phyloP scores from a whole-genome alignment of 2,888 invertebrate genomes.

The Phengaris arion region DNA sequence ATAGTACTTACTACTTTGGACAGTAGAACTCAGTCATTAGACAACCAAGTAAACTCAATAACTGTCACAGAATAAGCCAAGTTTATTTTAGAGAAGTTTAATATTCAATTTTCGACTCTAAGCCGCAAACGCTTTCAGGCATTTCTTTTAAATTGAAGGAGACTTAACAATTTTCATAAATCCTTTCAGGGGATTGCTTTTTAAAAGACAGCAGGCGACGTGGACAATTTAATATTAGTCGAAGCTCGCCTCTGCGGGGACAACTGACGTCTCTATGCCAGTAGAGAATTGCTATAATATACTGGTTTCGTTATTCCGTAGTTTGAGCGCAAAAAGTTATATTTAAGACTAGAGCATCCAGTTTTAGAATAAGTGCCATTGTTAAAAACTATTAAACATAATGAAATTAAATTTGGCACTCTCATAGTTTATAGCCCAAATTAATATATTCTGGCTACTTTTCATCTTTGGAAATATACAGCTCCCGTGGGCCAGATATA shows the following conservation, averaged over 20 bases:
- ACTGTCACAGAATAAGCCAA: background rate
- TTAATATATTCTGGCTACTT: no score
- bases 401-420: no score
- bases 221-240: constrained; percentile 17
- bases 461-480: no score
- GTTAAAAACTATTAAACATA: no score
- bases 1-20: no score
- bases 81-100: constrained; percentile 9
- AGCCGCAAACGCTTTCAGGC: constrained; percentile 1
- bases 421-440: no score
- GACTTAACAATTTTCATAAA: constrained; percentile 21
- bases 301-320: background rate
- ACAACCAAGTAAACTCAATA: constrained; percentile 31
- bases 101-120: constrained; percentile 7
- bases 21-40: constrained; percentile 35
- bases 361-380: no score
- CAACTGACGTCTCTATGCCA: background rate
- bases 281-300: background rate
- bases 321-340: background rate
- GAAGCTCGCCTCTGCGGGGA: background rate
- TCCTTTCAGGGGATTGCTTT: constrained; percentile 14
- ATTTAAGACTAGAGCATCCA: no score
- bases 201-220: constrained; percentile 17
- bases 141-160: background rate
- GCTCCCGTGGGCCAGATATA: no score